Evolutionary conservation across 2,888 invertebrate genomes (phyloP), one percentile per base, ranked within the genome.

Genomic region (Elgonia sp.): DNA sequence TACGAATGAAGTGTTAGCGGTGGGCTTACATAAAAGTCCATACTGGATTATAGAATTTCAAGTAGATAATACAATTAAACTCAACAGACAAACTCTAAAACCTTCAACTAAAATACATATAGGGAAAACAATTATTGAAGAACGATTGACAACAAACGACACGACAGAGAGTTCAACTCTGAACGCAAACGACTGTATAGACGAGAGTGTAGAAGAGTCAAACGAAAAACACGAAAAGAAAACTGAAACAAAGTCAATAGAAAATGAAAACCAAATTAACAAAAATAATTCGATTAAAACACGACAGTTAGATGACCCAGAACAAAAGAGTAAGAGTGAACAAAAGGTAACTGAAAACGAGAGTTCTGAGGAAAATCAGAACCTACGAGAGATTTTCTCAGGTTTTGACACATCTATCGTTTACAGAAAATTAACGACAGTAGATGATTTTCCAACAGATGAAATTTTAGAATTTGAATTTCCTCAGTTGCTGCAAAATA

Each of bases 41-140:
- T 80, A 80, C 39, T 80, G 80, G 80, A 18, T 80, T 9, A 40
- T 79, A 16, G 55, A 79, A 40, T 79, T 79, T 29, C 3, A 29
- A 29, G 29, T 29, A 29, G 29, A 29, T 29, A 29, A 1, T 29
- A 29, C 29, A 29, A 29, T 29, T 29, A 29, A 29, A 29, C 29
- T 29, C 29, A 29, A 29, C 29, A 29, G 5, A 29, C 29, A 29
- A 29, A 29, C 29, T 29, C 29, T 29, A 29, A 29, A 29, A 29
- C 29, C 29, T 29, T 29, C 29, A 29, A 29, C 29, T 5, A 29
- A 29, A 29, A 29, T 29, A 29, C 29, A 29, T 29, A 29, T 29
- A 29, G 29, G 5, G 29, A 29, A 29, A 29, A 5, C 29, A 29
- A 29, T 29, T 29, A 29, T 29, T 29, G 29, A 29, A 29, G 29